Conservation (phyloP, 2,888 invertebrate species). For the Aspidiotus rigidus region DNA sequence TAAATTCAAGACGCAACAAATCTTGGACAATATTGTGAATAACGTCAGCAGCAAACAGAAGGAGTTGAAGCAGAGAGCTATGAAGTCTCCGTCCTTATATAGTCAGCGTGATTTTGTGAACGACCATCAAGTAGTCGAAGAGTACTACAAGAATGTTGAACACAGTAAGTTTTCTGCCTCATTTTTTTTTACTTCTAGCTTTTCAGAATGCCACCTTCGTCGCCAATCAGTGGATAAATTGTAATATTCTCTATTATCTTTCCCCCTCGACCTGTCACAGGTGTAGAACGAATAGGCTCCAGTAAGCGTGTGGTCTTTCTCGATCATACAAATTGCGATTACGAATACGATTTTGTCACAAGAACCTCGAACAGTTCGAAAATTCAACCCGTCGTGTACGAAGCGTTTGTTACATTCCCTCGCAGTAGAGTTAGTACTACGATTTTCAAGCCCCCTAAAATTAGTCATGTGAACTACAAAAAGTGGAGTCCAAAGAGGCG, state of each 20-base stretch:
- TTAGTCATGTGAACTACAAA: conserved; percentile 12
- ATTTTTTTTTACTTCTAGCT: not conserved
- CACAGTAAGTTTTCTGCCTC: conserved; percentile 52
- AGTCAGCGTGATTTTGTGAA: conserved; percentile 42
- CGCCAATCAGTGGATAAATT: not conserved
- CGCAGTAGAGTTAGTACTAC: not conserved
- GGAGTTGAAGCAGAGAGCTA: conserved; percentile 37
- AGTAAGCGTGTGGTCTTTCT: conserved; percentile 57
- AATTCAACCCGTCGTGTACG: conserved; percentile 7
- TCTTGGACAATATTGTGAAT: conserved; percentile 35
- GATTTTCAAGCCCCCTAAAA: conserved; percentile 23
- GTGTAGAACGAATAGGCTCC: conserved; percentile 66
- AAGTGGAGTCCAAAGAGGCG: conserved; percentile 21
- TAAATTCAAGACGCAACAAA: conserved; percentile 24
- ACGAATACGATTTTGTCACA: conserved; percentile 64
- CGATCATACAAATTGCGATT: conserved; percentile 66
- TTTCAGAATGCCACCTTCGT: not conserved
- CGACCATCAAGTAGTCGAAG: conserved; percentile 58
- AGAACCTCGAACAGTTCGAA: conserved; percentile 51
- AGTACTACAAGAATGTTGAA: conserved; percentile 60
- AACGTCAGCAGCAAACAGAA: conserved; percentile 42
- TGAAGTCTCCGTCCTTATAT: conserved; percentile 43
- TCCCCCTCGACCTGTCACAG: conserved; percentile 43
- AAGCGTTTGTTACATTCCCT: conserved; percentile 1
- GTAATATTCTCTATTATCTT: not conserved